These are phyloP conservation scores for Heliconius cydno DNA, from an alignment of 2,888 invertebrate genomes.

Conservation along the genomic window DNA sequence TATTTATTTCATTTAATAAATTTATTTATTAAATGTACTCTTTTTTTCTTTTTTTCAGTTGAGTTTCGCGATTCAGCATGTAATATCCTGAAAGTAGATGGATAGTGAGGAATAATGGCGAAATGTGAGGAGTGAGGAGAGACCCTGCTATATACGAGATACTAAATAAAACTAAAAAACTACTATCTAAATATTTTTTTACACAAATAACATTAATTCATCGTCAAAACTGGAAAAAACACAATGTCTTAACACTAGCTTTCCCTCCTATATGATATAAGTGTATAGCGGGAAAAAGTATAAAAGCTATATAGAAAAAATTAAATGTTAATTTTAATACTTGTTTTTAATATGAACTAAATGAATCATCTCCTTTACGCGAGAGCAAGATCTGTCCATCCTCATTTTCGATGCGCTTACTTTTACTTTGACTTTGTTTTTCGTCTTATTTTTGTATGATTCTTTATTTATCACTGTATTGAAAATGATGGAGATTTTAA, in stretches of 20 bases:
- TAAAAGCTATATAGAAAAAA: neutral
- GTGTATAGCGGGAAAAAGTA: too few species aligned
- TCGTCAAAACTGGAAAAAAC: too few species aligned
- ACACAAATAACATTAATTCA: too few species aligned
- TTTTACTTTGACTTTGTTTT: neutral
- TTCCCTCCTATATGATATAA: neutral
- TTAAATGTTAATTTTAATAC: neutral
- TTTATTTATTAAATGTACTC: too few species aligned
- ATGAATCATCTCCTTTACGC: neutral
- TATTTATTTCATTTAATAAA: too few species aligned
- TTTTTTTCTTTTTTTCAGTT: too few species aligned
- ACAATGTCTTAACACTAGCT: neutral
- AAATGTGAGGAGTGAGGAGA: too few species aligned
- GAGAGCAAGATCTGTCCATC: constrained; percentile 2
- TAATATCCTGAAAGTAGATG: neutral
- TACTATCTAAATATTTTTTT: too few species aligned
- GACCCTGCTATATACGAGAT: too few species aligned
- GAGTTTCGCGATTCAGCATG: neutral
- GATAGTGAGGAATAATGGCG: too few species aligned
- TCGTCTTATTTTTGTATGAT: neutral
- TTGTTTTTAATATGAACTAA: constrained; percentile 4
- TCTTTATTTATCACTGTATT: neutral
- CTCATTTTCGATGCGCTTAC: neutral
- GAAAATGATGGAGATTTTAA: neutral
- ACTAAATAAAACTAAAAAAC: too few species aligned